phyloP scores from a whole-genome alignment of 2,797 vertebrate genomes.

The Halcyon smyrnensis region DNA sequence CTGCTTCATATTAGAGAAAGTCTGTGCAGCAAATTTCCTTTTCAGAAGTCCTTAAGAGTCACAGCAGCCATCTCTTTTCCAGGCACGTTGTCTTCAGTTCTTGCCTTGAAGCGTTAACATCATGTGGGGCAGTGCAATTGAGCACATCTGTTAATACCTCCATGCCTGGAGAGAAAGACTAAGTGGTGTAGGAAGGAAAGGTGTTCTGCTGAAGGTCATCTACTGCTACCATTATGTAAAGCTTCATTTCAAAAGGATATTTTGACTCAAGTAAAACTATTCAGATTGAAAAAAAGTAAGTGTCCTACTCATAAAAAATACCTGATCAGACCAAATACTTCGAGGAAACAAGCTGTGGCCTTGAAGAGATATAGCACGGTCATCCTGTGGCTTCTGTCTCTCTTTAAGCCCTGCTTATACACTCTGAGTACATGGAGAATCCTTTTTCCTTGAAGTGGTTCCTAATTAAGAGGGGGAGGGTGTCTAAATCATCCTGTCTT shows the following conservation, averaged over 20 bases:
- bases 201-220: not conserved
- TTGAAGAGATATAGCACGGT: not conserved
- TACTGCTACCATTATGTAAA: not conserved
- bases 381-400: not conserved
- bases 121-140: not conserved
- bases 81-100: not conserved
- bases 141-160: not conserved
- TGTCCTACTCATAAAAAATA: rapidly evolving
- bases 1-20: not conserved
- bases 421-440: not conserved
- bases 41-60: not conserved
- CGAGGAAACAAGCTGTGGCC: not conserved
- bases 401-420: not conserved
- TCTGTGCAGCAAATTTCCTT: not conserved
- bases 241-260: not conserved
- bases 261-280: not conserved
- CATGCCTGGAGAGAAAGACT: not conserved
- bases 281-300: not conserved
- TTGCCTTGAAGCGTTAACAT: not conserved
- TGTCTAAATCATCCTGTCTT: not conserved
- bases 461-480: not conserved
- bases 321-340: not conserved
- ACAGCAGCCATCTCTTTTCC: not conserved
- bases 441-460: not conserved
- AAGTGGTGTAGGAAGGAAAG: not conserved